Conservation (phyloP, 30 jellyfish, hydroid and myxozoan genomes). For the Aurelia coerulea region DNA sequence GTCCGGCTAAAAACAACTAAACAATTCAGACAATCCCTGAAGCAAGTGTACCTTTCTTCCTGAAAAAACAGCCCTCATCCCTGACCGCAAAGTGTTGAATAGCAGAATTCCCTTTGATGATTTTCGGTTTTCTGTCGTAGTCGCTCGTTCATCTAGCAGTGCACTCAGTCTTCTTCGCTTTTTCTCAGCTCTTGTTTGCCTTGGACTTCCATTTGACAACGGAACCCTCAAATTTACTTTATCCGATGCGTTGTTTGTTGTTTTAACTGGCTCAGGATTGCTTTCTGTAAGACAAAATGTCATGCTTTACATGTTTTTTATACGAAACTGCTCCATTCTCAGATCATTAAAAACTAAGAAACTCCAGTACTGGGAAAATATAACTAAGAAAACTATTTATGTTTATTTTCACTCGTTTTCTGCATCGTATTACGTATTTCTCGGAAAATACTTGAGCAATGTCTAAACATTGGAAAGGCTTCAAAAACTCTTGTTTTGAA, state of each 20-base stretch:
- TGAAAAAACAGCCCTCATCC: slow-evolving; percentile 43
- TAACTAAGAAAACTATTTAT: too few species aligned
- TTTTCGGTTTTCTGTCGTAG: slow-evolving; percentile 4
- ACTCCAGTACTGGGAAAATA: too few species aligned
- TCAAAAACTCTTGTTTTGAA: too few species aligned
- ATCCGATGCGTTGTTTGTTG: neutral
- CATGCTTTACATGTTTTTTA: too few species aligned
- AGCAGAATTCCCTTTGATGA: slow-evolving; percentile 42
- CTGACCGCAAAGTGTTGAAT: slow-evolving; percentile 18
- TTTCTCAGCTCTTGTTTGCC: neutral
- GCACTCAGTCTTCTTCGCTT: slow-evolving; percentile 38
- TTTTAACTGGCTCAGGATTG: neutral
- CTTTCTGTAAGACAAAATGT: neutral
- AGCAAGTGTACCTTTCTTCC: slow-evolving; percentile 42
- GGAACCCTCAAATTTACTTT: neutral
- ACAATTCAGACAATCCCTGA: neutral
- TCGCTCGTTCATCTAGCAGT: neutral
- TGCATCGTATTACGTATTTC: too few species aligned
- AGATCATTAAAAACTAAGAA: too few species aligned
- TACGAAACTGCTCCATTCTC: too few species aligned
- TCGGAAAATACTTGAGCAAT: too few species aligned
- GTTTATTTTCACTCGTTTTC: too few species aligned
- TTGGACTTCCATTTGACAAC: neutral
- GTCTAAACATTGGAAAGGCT: too few species aligned
- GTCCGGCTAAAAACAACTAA: too few species aligned